Evolutionary conservation across 2,113 vertebrate genomes (phyloP).

Genomic region (Dasypus novemcinctus): DNA sequence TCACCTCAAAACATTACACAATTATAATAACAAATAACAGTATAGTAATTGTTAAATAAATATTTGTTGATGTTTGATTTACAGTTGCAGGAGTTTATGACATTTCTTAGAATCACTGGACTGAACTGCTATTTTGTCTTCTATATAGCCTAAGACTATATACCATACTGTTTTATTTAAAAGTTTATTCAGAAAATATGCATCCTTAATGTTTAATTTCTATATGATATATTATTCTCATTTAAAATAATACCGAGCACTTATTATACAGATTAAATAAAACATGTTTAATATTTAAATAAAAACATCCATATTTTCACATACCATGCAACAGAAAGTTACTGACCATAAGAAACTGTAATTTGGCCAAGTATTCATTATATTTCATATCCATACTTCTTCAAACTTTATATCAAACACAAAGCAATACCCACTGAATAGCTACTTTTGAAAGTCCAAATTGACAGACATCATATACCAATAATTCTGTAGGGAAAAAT

Average conservation of each 20-base stretch:
- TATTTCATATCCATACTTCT: neutral
- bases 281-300: neutral
- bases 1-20: neutral
- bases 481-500: neutral
- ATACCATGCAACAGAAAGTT: neutral
- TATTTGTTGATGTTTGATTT: neutral
- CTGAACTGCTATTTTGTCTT: neutral
- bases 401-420: neutral
- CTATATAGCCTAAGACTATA: neutral
- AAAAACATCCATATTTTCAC: neutral
- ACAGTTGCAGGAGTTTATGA: neutral
- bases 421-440: neutral
- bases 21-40: neutral
- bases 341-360: neutral
- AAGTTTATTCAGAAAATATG: neutral
- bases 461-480: neutral
- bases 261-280: neutral
- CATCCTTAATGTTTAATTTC: neutral
- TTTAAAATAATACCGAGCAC: neutral
- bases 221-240: neutral
- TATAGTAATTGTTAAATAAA: neutral
- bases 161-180: neutral
- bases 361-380: neutral
- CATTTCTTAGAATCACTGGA: neutral
- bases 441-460: neutral